A percentile compares a stretch with the other conserved stretches of the same genome.
Evolutionary conservation across 2,113 vertebrate species (phyloP).

Genomic region (Oplegnathus fasciatus): DNA sequence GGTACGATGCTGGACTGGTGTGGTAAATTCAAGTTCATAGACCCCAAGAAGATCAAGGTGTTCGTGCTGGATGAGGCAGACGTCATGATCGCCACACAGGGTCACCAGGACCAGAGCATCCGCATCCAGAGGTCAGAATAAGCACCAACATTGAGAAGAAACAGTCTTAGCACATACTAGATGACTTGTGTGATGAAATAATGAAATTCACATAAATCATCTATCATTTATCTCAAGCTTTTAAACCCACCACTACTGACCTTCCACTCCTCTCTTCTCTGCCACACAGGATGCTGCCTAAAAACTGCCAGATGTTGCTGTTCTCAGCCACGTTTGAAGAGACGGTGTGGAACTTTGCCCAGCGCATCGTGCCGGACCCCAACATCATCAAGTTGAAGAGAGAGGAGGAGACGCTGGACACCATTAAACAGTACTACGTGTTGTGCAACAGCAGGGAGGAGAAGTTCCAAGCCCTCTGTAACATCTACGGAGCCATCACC

Average conservation of each 20-base stretch:
- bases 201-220: neutral
- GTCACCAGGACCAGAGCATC: conserved; percentile 98
- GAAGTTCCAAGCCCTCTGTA: conserved; percentile 96
- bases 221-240: neutral
- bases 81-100: conserved; percentile 98
- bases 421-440: conserved; percentile 97
- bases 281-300: conserved; percentile 89
- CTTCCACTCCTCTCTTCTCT: neutral
- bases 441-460: conserved; percentile 92
- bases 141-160: neutral
- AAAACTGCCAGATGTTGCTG: conserved; percentile 95
- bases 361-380: conserved; percentile 94
- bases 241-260: neutral
- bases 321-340: conserved; percentile 99
- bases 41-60: conserved; percentile 96
- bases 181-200: neutral
- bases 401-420: conserved; percentile 97
- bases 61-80: conserved; percentile 98
- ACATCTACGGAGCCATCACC: conserved; percentile 94
- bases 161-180: neutral
- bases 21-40: conserved; percentile 94
- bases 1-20: conserved; percentile 98
- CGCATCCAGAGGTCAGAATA: conserved; percentile 93
- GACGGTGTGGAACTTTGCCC: conserved; percentile 95
- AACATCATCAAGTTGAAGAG: conserved; percentile 97